Evolutionary conservation across 2,797 vertebrate species (phyloP).

Genomic region (Pogonophryne albipinna): DNA sequence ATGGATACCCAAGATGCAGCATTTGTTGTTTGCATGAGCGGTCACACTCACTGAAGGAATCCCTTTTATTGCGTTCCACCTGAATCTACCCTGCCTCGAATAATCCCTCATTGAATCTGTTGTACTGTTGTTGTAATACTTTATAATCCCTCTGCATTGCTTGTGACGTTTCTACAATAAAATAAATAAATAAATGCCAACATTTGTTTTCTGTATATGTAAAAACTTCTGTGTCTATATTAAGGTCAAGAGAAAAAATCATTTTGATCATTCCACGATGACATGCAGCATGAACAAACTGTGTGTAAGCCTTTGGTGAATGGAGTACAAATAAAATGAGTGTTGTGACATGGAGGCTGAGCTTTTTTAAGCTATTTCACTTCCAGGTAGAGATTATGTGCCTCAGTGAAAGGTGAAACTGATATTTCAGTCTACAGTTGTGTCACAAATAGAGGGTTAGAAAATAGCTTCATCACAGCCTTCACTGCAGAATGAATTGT

Average conservation of each 20-base stretch:
- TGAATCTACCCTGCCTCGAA: slow-evolving; percentile 46
- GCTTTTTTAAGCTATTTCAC: slow-evolving; percentile 21
- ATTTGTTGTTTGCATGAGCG: slow-evolving; percentile 41
- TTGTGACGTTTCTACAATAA: slow-evolving; percentile 45
- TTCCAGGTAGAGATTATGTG: slow-evolving; percentile 12
- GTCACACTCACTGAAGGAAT: slow-evolving; percentile 55
- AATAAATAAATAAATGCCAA: slow-evolving; percentile 22
- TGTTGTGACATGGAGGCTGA: slow-evolving; percentile 21
- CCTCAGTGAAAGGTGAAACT: slow-evolving; percentile 19
- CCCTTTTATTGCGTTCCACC: slow-evolving; percentile 38
- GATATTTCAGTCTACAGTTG: slow-evolving; percentile 24
- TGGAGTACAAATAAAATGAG: slow-evolving; percentile 14
- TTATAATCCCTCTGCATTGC: slow-evolving; percentile 51
- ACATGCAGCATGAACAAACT: slow-evolving; percentile 21
- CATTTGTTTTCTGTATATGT: slow-evolving; percentile 7
- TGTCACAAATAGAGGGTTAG: slow-evolving; percentile 25
- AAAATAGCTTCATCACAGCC: slow-evolving; percentile 35
- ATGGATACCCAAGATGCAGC: slow-evolving; percentile 29
- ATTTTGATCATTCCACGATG: slow-evolving; percentile 26
- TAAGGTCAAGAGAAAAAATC: slow-evolving; percentile 10
- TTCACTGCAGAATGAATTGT: slow-evolving; percentile 28
- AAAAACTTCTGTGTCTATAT: slow-evolving; percentile 11
- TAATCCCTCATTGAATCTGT: slow-evolving; percentile 60
- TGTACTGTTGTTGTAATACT: slow-evolving; percentile 55
- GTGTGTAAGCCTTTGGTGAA: slow-evolving; percentile 27